Evolutionary conservation across 2,113 vertebrate species (phyloP).

Genomic region (cat (Felis catus)): DNA sequence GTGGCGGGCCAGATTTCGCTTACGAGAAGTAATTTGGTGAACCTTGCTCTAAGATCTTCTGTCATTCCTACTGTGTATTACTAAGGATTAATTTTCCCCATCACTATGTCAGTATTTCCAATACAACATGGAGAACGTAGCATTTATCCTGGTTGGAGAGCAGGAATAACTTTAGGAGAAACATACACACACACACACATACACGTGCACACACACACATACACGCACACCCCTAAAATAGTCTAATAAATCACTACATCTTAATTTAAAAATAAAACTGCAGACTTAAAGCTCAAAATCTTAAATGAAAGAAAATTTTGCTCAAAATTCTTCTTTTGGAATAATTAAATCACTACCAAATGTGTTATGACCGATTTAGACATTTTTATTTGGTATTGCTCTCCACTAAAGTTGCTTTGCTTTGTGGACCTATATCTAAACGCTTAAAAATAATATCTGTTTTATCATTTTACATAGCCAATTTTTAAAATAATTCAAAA

Average conservation of each 20-base stretch:
- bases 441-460: neutral
- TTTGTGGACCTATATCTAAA: neutral
- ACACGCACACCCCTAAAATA: neutral
- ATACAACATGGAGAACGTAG: neutral
- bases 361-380: slow-evolving; percentile 10
- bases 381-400: neutral
- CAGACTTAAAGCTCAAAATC: neutral
- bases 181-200: neutral
- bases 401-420: neutral
- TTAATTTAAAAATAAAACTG: slow-evolving; percentile 29
- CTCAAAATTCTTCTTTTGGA: slow-evolving; percentile 14
- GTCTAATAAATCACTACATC: neutral
- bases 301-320: neutral
- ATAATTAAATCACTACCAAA: slow-evolving; percentile 1
- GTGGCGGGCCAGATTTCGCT: neutral
- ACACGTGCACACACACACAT: neutral
- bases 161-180: accelerated
- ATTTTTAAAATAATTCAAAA: neutral
- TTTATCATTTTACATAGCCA: neutral
- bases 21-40: neutral
- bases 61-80: neutral
- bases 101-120: neutral
- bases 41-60: neutral
- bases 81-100: slow-evolving; percentile 9
- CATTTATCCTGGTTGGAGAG: neutral